Evolutionary conservation across 2,113 vertebrate species (phyloP).

Genomic region (human (Homo sapiens)): DNA sequence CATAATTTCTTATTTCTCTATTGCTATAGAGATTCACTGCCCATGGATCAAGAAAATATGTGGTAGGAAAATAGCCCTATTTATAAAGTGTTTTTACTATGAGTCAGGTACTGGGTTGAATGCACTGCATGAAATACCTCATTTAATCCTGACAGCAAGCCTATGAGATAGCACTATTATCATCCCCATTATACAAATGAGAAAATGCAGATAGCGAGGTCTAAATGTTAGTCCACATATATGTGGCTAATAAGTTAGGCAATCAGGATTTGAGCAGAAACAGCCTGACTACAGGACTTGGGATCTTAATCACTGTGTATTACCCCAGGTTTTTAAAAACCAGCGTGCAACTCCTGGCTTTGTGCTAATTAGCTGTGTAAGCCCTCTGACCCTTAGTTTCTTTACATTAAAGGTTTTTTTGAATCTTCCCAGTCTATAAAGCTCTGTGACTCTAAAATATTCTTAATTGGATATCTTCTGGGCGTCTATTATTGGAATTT

Average conservation of each 20-base stretch:
- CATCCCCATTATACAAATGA: neutral
- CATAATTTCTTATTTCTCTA: conserved; percentile 19
- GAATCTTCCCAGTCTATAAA: neutral
- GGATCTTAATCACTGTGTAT: neutral
- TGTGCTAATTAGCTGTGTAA: conserved; percentile 31
- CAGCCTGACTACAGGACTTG: neutral
- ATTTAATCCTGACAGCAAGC: neutral
- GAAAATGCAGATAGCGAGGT: neutral
- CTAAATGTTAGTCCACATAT: neutral
- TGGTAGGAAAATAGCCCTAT: neutral
- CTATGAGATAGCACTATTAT: neutral
- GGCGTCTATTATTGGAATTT: conserved; percentile 40
- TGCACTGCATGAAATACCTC: neutral
- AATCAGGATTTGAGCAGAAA: neutral
- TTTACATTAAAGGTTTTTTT: conserved; percentile 29
- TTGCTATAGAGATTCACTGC: neutral
- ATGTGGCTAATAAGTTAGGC: neutral
- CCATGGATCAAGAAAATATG: neutral
- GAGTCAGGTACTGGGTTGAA: neutral
- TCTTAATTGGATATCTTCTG: conserved; percentile 45
- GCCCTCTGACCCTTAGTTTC: neutral
- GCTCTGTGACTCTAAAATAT: neutral
- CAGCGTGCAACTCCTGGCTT: neutral
- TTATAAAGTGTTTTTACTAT: neutral
- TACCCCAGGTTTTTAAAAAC: conserved; percentile 31